Percentiles rank a stretch among this genome's conserved stretches.
Evolutionary conservation across 1,140 invertebrate genomes (phyloP).

Genomic region (Drosophila rhopaloa): DNA sequence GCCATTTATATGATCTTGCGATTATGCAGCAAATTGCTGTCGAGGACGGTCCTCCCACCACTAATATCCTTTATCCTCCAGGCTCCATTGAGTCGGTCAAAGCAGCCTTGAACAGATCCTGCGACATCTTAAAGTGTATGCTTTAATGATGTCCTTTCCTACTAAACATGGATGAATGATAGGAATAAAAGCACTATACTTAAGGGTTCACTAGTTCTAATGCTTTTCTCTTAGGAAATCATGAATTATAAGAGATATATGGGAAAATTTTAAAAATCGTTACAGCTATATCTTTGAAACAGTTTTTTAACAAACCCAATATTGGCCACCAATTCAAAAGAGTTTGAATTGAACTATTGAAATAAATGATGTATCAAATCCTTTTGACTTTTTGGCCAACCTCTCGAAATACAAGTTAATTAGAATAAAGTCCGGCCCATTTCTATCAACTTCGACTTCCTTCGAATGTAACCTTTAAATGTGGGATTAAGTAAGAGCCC

Average conservation of each 20-base stretch:
- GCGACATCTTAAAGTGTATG: background rate
- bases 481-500: slow-evolving; percentile 20
- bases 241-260: too few species aligned
- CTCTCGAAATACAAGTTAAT: background rate
- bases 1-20: slow-evolving; percentile 75
- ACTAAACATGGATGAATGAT: background rate
- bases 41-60: background rate
- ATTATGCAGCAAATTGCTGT: slow-evolving; percentile 71
- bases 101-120: background rate
- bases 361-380: too few species aligned
- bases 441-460: slow-evolving; percentile 14
- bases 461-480: slow-evolving; percentile 23
- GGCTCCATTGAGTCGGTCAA: background rate
- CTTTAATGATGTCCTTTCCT: background rate
- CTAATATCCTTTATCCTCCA: background rate
- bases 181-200: background rate
- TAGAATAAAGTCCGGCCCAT: background rate
- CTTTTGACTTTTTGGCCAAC: too few species aligned
- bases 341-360: too few species aligned
- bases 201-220: background rate
- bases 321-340: too few species aligned
- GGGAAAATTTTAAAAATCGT: too few species aligned
- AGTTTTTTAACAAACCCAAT: too few species aligned
- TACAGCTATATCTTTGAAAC: too few species aligned
- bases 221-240: background rate